Conservation (phyloP, 2,113 vertebrate genomes). For the Cyphomyrus discorhynchus region DNA sequence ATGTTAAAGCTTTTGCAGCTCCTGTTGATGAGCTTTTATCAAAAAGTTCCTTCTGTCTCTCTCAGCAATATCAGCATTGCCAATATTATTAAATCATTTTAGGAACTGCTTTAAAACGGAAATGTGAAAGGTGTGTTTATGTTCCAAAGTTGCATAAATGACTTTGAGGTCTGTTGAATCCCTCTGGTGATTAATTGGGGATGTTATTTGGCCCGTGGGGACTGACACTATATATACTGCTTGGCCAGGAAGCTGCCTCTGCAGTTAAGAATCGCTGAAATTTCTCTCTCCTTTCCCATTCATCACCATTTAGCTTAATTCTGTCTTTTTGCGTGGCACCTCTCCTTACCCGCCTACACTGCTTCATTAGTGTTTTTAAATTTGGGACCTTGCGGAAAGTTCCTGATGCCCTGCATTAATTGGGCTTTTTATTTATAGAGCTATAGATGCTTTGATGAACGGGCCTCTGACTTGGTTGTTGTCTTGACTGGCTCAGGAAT, state of each 20-base stretch:
- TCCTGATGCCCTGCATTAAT: not conserved
- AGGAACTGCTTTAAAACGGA: not conserved
- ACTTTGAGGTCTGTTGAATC: slow-evolving; percentile 39
- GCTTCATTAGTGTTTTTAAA: not conserved
- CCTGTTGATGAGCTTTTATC: not conserved
- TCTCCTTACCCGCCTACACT: not conserved
- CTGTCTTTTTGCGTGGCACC: not conserved
- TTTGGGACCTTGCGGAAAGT: not conserved
- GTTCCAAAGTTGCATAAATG: slow-evolving; percentile 27
- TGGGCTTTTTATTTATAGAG: not conserved
- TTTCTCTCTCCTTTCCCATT: not conserved
- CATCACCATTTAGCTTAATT: slow-evolving; percentile 11
- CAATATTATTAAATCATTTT: not conserved
- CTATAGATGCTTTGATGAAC: not conserved
- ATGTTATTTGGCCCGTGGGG: slow-evolving; percentile 39
- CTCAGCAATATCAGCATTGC: not conserved
- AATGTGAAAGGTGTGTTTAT: slow-evolving; percentile 7
- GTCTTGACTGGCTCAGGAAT: not conserved
- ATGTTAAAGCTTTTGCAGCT: not conserved
- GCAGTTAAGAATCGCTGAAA: slow-evolving; percentile 25
- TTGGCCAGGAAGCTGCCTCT: slow-evolving; percentile 21
- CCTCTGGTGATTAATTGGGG: slow-evolving; percentile 33
- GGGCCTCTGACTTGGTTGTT: not conserved
- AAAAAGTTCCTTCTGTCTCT: not conserved
- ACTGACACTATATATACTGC: slow-evolving; percentile 42